Evolutionary conservation across 1,140 invertebrate species (phyloP), one percentile per base, ranked within the genome.

Genomic region (Reticulitermes speratus): DNA sequence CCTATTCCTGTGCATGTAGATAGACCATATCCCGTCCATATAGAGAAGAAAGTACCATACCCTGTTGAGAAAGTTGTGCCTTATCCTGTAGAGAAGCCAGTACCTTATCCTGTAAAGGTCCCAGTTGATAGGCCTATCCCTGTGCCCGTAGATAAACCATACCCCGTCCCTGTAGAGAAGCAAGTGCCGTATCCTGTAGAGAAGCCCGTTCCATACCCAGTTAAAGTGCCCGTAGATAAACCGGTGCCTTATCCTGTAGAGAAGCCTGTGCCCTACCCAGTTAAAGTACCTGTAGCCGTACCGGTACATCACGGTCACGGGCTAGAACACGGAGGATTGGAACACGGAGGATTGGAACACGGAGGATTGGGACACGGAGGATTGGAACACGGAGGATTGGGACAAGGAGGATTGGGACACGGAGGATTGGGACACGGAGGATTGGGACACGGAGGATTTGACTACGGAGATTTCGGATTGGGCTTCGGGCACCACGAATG

Each of bases 1-100:
- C 92, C 92, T n/a, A 91, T 92, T 87, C 93, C 93, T 14, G 91
- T 91, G 90, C 93, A 92, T 83, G 92, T 94, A 45, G 92, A 93
- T 86, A 93, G 93, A 89, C 91, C 89, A 30, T 91, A 89, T 87
- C 90, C 91, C 44, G 92, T 94, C 11, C 92, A 92, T 87, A 92
- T 94, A 83, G 93, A 94, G 89, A 92, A 92, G 89, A 93, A 93
- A 65, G 91, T 93, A 87, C 92, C 93, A 38, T 52, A 55, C 81
- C 85, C 85, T 8, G 85, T 86, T 3, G 85, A 86, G 85, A 86
- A 86, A 75, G 21, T 44, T 32, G 85, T 86, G 44, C 85, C 85
- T 32, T 86, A 86, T 69, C 85, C 85, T 23, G 85, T 86, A 32
- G 75, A 82, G 85, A 86, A 83, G 75, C 75, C 44, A 32, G 82